Conservation (phyloP, 2,113 vertebrate genomes). For the Chelonoidis abingdonii region DNA sequence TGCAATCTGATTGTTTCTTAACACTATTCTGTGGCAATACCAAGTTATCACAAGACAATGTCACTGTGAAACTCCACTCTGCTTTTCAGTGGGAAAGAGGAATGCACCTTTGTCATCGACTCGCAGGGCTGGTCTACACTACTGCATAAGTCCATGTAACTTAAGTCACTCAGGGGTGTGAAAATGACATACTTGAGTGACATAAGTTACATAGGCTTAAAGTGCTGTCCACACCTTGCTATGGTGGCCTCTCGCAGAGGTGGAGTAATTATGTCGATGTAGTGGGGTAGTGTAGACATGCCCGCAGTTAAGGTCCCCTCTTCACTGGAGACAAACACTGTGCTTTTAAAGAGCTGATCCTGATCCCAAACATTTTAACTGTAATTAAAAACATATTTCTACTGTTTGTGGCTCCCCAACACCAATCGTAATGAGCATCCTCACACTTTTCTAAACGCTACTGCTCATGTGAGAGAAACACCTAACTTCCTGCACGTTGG, state of each 20-base stretch:
- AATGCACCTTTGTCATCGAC: neutral
- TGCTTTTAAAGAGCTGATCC: neutral
- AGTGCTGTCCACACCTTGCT: too few relatives aligned
- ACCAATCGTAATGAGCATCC: neutral
- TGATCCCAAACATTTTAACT: neutral
- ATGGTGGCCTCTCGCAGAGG: too few relatives aligned
- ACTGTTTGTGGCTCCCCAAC: neutral
- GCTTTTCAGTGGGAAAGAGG: neutral
- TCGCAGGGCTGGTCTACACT: too few relatives aligned
- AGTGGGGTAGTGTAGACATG: too few relatives aligned
- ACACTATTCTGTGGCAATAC: neutral
- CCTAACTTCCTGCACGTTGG: neutral
- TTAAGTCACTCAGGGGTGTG: too few relatives aligned
- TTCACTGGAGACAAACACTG: neutral
- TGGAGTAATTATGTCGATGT: too few relatives aligned
- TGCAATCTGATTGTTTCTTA: neutral
- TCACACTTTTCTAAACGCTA: neutral
- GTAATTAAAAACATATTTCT: neutral
- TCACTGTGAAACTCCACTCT: neutral
- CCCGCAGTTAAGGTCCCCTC: neutral
- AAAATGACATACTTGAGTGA: too few relatives aligned
- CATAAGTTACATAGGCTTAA: too few relatives aligned
- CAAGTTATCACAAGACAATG: neutral
- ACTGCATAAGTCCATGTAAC: too few relatives aligned
- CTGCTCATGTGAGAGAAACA: neutral